Evolutionary conservation across 2,888 invertebrate genomes (phyloP), one percentile per base, ranked within the genome.

Genomic region (Leptarthrus brevirostris): DNA sequence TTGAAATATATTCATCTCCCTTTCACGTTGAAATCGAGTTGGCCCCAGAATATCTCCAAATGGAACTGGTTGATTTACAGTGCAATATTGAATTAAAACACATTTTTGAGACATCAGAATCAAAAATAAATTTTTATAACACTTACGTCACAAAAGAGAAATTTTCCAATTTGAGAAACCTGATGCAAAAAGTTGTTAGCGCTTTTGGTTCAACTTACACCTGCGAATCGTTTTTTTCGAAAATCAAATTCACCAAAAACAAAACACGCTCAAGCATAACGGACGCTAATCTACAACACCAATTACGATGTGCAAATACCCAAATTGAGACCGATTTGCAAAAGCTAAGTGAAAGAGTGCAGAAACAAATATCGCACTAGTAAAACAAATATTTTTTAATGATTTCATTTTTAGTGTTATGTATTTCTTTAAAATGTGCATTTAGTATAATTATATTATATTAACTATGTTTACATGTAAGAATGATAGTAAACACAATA

Each of bases 291-390:
- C 4, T 30, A 8, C 30, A 30, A 30, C 30, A 30, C 30, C 30
- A 30, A 30, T 30, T 30, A 30, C 30, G 30, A 30, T 30, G 30
- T 30, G 30, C 30, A 30, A 30, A 30, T 30, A 30, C 30, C 30
- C 30, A 54, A 22, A 54, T 14, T 18, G n/a, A 14, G 54, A 54
- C 18, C 1, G 54, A 54, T 54, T 2, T 54, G 34, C 58, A 58
- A 58, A 58, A 58, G 1, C 58, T 2, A 58, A 58, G 58, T 24
- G 18, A 58, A 58, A 58, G 58, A 58, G 20, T 58, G 58, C 30
- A 26, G 58, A 34, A 58, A 58, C 34, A 58, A 58, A 58, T 58
- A 56, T 58, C 58, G 34, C 58, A 58, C 26, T 58, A 58, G 58
- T 58, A 58, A 58, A 58, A 58, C 1, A 58, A 58, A 58, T 58